Evolutionary conservation across 2,797 vertebrate species (phyloP).

Genomic region (Alosa sapidissima): DNA sequence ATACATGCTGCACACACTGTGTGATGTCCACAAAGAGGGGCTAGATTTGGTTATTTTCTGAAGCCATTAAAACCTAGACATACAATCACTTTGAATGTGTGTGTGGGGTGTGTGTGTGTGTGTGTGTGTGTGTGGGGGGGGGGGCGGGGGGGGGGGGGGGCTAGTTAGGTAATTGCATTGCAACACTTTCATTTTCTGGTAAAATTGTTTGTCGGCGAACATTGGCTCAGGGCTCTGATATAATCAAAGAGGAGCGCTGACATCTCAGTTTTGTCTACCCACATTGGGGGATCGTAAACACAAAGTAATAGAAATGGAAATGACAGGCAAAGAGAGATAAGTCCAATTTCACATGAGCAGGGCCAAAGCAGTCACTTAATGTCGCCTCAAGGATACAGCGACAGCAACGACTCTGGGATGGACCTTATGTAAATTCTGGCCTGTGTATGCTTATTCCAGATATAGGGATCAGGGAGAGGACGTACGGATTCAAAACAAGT

Average conservation of each 20-base stretch:
- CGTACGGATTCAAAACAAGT: not conserved
- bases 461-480: not conserved
- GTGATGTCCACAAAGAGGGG: not conserved
- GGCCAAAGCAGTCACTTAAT: slow-evolving; percentile 25
- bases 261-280: slow-evolving; percentile 36
- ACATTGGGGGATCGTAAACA: slow-evolving; percentile 36
- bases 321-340: slow-evolving; percentile 29
- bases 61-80: slow-evolving; percentile 37
- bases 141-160: slow-evolving; percentile 29
- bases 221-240: slow-evolving; percentile 31
- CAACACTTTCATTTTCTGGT: slow-evolving; percentile 49
- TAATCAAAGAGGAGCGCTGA: slow-evolving; percentile 46
- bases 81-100: slow-evolving; percentile 35
- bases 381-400: slow-evolving; percentile 6
- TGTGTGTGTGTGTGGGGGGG: not conserved
- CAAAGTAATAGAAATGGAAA: slow-evolving; percentile 36
- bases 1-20: not conserved
- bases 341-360: slow-evolving; percentile 3
- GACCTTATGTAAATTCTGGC: not conserved
- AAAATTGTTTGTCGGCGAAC: slow-evolving; percentile 27
- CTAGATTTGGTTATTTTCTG: slow-evolving; percentile 27
- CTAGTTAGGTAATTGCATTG: slow-evolving; percentile 47
- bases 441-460: not conserved
- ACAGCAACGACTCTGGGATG: not conserved
- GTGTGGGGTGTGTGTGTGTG: too few relatives aligned